These are phyloP conservation scores for Arnoldichthys spilopterus DNA, from an alignment of 2,797 vertebrate genomes.

Conservation along the genomic window DNA sequence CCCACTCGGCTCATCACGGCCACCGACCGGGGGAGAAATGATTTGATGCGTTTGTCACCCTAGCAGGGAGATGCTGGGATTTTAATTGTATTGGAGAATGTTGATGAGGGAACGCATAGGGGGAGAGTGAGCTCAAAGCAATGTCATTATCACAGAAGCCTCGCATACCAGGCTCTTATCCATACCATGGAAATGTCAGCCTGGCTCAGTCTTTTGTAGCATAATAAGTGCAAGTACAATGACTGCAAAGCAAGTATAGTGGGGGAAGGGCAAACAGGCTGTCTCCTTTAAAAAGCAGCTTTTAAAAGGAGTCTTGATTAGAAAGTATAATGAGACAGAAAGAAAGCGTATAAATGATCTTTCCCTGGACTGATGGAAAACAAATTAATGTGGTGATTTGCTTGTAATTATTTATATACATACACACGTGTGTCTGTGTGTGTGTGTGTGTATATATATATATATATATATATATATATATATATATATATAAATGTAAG, in stretches of 20 bases:
- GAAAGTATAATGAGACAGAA: slow-evolving; percentile 91
- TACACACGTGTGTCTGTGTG: too few species aligned
- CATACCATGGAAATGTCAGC: slow-evolving; percentile 91
- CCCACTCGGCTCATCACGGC: slow-evolving; percentile 59
- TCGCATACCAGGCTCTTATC: slow-evolving; percentile 80
- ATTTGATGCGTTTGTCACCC: slow-evolving; percentile 82
- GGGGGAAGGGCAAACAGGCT: slow-evolving; percentile 90
- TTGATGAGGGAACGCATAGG: slow-evolving; percentile 91
- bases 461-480: slow-evolving; percentile 75
- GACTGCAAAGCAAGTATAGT: slow-evolving; percentile 85
- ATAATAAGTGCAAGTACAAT: slow-evolving; percentile 93
- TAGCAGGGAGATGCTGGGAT: slow-evolving; percentile 80
- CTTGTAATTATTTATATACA: slow-evolving; percentile 88
- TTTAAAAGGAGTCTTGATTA: slow-evolving; percentile 89
- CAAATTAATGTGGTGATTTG: slow-evolving; percentile 87
- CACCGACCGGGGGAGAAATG: slow-evolving; percentile 51
- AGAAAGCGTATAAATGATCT: slow-evolving; percentile 86
- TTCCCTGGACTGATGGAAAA: slow-evolving; percentile 86
- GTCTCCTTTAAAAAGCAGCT: slow-evolving; percentile 83
- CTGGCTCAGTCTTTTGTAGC: slow-evolving; percentile 96
- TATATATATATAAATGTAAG: not conserved
- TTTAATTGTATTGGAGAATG: slow-evolving; percentile 91
- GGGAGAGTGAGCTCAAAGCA: slow-evolving; percentile 84
- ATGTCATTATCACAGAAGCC: slow-evolving; percentile 84
- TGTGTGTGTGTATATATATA: slow-evolving; percentile 58